phyloP scores from a whole-genome alignment of 2,888 invertebrate genomes.

The Hydropsyche betteni region DNA sequence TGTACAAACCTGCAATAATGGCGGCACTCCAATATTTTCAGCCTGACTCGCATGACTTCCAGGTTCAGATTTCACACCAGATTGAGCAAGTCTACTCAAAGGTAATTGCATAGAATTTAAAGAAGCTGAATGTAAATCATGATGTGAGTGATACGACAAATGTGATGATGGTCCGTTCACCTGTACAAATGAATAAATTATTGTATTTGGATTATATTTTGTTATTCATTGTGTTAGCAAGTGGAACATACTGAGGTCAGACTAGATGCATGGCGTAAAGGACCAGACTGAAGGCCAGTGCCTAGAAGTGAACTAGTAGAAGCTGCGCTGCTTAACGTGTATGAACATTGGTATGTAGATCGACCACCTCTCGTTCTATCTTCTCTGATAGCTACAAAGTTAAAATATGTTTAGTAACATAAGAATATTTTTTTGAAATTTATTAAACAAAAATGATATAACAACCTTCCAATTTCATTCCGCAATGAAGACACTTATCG shows the following conservation, averaged over 20 bases:
- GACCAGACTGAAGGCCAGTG: constrained; percentile 59
- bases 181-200: constrained; percentile 53
- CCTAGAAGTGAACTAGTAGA: constrained; percentile 65
- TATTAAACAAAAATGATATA: background rate
- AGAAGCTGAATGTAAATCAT: constrained; percentile 54
- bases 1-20: constrained; percentile 71
- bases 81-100: constrained; percentile 23
- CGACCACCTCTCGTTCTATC: constrained; percentile 95
- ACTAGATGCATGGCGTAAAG: constrained; percentile 64
- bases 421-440: background rate
- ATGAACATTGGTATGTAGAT: constrained; percentile 95
- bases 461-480: constrained; percentile 94
- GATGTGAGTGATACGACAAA: constrained; percentile 52
- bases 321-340: constrained; percentile 80
- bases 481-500: constrained; percentile 93
- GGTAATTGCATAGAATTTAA: constrained; percentile 49
- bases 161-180: constrained; percentile 65
- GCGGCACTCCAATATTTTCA: constrained; percentile 63
- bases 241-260: constrained; percentile 59
- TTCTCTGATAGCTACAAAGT: constrained; percentile 82
- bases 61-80: constrained; percentile 57
- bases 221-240: too few species aligned
- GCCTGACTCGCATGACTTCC: constrained; percentile 53
- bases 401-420: background rate
- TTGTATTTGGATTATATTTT: background rate